Evolutionary conservation across 2,113 vertebrate species (phyloP).

Genomic region (Sapayoa aenigma): DNA sequence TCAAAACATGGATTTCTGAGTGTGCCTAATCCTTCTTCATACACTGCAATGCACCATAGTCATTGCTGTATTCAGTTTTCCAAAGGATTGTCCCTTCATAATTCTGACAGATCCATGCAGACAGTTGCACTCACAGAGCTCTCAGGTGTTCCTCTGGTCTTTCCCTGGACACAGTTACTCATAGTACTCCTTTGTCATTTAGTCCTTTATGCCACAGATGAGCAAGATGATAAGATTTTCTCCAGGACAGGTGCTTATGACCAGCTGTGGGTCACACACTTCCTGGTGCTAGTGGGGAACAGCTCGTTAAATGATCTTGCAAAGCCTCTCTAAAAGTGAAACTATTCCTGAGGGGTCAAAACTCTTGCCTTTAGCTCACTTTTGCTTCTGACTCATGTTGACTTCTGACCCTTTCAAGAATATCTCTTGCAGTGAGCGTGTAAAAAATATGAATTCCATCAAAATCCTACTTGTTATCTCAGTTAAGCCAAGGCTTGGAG

Average conservation of each 20-base stretch:
- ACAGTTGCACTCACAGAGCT: not conserved
- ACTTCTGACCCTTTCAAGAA: not conserved
- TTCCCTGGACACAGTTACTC: not conserved
- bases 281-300: rapidly evolving
- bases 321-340: not conserved
- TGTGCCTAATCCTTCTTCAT: not conserved
- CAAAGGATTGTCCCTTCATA: not conserved
- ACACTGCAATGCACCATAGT: not conserved
- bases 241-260: not conserved
- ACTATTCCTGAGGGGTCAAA: not conserved
- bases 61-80: not conserved
- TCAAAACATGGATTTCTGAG: not conserved
- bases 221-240: not conserved
- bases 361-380: not conserved
- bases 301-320: not conserved
- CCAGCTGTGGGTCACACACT: not conserved
- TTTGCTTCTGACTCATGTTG: not conserved
- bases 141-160: not conserved
- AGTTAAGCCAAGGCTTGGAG: not conserved
- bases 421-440: not conserved
- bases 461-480: not conserved
- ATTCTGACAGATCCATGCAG: not conserved
- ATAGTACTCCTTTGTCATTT: not conserved
- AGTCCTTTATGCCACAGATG: not conserved
- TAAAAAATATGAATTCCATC: not conserved